Conservation (phyloP, 2,888 invertebrate genomes). For the Pollenia labialis region DNA sequence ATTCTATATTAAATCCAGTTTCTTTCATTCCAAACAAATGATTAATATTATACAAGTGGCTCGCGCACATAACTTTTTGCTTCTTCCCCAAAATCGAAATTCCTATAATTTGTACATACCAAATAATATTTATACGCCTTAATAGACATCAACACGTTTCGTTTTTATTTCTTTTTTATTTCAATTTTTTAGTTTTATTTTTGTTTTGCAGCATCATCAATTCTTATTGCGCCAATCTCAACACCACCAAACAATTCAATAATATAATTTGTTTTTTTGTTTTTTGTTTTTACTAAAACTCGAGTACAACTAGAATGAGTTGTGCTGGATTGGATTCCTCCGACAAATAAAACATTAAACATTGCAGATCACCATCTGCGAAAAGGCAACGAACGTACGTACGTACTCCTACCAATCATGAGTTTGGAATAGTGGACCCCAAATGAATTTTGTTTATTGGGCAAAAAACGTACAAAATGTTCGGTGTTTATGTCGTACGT, state of each 20-base stretch:
- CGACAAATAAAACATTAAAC: slow-evolving; percentile 60
- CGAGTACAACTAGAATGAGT: not conserved
- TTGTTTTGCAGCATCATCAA: slow-evolving; percentile 5
- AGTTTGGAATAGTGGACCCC: slow-evolving; percentile 5
- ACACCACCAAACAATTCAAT: slow-evolving; percentile 71
- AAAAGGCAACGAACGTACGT: slow-evolving; percentile 19
- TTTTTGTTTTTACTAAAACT: slow-evolving; percentile 23
- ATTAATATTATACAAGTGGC: slow-evolving; percentile 76
- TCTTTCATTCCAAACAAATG: slow-evolving; percentile 75
- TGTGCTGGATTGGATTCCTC: slow-evolving; percentile 29
- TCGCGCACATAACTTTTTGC: slow-evolving; percentile 68
- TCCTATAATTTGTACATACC: slow-evolving; percentile 74
- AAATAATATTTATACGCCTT: slow-evolving; percentile 80
- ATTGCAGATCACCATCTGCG: slow-evolving; percentile 61
- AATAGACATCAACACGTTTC: slow-evolving; percentile 80
- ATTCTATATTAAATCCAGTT: slow-evolving; percentile 43
- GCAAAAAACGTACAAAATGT: slow-evolving; percentile 65
- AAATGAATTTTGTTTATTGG: slow-evolving; percentile 32
- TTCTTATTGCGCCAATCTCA: slow-evolving; percentile 63
- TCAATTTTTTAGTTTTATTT: slow-evolving; percentile 10
- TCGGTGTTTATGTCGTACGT: slow-evolving; percentile 73
- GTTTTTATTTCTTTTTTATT: slow-evolving; percentile 21
- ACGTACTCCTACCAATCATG: slow-evolving; percentile 53
- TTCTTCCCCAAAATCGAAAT: slow-evolving; percentile 53
- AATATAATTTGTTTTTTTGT: slow-evolving; percentile 40